Conservation (phyloP, 2,888 invertebrate species). For the Lissonota sp. region DNA sequence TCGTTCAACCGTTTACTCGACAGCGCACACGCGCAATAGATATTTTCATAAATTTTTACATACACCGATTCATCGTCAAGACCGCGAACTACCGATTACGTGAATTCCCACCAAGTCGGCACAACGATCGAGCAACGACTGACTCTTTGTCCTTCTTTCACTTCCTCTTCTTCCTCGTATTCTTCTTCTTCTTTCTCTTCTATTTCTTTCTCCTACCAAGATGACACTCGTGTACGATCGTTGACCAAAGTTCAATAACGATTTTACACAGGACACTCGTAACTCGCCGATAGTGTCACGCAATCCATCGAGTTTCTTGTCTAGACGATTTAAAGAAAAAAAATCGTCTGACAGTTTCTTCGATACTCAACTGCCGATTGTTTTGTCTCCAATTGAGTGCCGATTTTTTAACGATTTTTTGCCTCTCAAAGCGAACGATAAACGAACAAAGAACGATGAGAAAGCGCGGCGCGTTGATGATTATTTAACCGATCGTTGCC, state of each 20-base stretch:
- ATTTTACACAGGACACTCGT: background rate
- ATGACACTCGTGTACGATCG: conserved; percentile 6
- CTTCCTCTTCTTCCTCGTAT: conserved; percentile 2
- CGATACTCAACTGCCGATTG: conserved; percentile 72
- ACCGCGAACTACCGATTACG: conserved; percentile 62
- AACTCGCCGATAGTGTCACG: background rate
- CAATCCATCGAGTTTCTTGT: background rate
- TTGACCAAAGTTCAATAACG: conserved; percentile 37
- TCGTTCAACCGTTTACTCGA: conserved; percentile 5
- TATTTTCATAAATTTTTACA: conserved; percentile 5
- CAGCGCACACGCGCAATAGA: conserved; percentile 10
- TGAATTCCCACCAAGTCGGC: conserved; percentile 59
- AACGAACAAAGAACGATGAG: too few relatives aligned
- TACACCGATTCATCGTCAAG: conserved; percentile 49
- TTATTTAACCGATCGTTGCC: too few relatives aligned
- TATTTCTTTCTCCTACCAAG: background rate
- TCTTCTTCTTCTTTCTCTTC: conserved; percentile 7
- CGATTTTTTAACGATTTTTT: too few relatives aligned
- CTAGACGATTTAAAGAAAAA: background rate
- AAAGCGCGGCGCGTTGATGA: too few relatives aligned
- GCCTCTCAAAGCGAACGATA: too few relatives aligned
- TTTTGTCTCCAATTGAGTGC: conserved; percentile 58
- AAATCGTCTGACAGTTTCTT: conserved; percentile 36
- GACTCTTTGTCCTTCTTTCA: conserved; percentile 68
- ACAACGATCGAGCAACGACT: conserved; percentile 77